Base-by-base conservation (phyloP, 2,113 vertebrate species). In the Eonycteris spelaea region DNA sequence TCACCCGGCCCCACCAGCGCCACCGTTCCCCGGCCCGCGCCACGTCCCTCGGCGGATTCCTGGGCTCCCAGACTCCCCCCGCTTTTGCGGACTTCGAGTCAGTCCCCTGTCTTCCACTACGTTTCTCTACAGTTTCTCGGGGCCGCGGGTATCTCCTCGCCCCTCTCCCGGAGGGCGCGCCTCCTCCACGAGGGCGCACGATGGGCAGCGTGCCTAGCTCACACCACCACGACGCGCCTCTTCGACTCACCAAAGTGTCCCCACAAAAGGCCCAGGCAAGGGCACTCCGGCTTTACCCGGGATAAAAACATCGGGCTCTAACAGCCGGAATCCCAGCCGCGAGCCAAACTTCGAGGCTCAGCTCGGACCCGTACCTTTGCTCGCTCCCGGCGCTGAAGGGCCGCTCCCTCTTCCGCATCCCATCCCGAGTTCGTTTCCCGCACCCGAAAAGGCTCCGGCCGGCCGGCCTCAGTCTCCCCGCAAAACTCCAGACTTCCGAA, bases 331-430 rank as follows among this genome's bases (percentile, higher is more conserved):
- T 11, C 43, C 84, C 45, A 65, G 51, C 26, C 79, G 74, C 48
- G 5, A 57, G 65, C 24, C 38, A 35, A 59, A 86, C 85, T 91
- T 92, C 61, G 21, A 19, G 87, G 91, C 80, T 85, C 83, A 8
- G 30, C 53, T 70, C 1, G 2, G 9, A 30, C 59, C n/a, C 19
- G 2, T n/a, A 28, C 40, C 16, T 16, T 38, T 63, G 15, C 22
- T 19, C 40, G 24, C 13, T n/a, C 51, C 55, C 9, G 0, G 14
- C 40, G 16, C 68, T 9, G 48, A 53, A 38, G 35, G 45, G 65
- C 84, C 24, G 59, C 78, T 26, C 38, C 14, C 2, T 71, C 26
- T 30, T 28, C 57, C 0, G 30, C 55, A 7, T 4, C 78, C 7
- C 30, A 38, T n/a, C 71, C 24, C 0, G 45, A 65, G 19, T 28